These are phyloP conservation scores for Stenurella melanura DNA, from an alignment of 2,888 invertebrate genomes.

Conservation along the genomic window DNA sequence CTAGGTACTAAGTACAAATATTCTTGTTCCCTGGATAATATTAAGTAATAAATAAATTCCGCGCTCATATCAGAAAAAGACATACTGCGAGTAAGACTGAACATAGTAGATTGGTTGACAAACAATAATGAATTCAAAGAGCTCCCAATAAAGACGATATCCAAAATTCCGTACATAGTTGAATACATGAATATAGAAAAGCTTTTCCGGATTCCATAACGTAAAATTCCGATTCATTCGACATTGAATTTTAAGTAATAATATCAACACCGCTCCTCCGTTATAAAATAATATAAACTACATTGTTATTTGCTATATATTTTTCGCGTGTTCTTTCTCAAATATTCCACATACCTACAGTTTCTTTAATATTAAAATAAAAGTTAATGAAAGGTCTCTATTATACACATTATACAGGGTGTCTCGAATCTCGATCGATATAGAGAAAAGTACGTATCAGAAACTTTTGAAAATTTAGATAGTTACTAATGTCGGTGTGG, in stretches of 20 bases:
- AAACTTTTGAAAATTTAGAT: no score
- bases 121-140: not conserved
- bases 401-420: no score
- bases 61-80: not conserved
- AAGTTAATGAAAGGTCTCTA: no score
- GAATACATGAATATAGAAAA: not conserved
- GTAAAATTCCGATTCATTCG: not conserved
- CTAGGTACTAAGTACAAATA: not conserved
- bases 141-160: not conserved
- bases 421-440: no score
- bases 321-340: no score
- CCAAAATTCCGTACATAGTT: not conserved
- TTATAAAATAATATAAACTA: not conserved
- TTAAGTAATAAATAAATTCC: constrained; percentile 1
- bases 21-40: not conserved
- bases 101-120: not conserved
- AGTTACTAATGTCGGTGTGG: no score
- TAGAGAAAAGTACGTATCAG: no score
- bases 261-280: not conserved
- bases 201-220: not conserved
- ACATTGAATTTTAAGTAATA: not conserved
- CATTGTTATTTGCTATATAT: no score
- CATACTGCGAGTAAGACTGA: not conserved
- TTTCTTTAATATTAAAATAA: no score
- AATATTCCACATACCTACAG: no score